phyloP scores from a whole-genome alignment of 2,113 vertebrate species.

The Bubalus kerabau region DNA sequence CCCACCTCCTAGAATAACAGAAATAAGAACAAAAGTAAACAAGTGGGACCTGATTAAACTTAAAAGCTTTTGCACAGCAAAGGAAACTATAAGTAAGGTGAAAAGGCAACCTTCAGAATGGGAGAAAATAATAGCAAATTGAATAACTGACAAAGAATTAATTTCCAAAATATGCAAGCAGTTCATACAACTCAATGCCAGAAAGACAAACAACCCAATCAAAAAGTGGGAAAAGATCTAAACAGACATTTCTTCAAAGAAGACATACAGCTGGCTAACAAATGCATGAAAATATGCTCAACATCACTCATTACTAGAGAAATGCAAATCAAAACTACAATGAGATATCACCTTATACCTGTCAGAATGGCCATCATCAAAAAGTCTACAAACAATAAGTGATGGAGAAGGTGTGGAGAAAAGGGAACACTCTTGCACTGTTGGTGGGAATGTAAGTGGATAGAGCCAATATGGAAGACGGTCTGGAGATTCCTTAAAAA shows the following conservation, averaged over 20 bases:
- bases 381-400: not conserved
- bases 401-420: not conserved
- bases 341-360: not conserved
- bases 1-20: not conserved
- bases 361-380: not conserved
- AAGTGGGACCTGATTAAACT: not conserved
- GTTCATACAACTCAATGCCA: not conserved
- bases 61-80: not conserved
- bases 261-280: not conserved
- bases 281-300: not conserved
- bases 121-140: not conserved
- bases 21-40: not conserved
- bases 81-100: not conserved
- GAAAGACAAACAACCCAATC: not conserved
- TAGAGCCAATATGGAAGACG: not conserved
- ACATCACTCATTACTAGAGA: not conserved
- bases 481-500: not conserved
- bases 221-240: not conserved
- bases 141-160: not conserved
- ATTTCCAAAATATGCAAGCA: not conserved
- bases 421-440: not conserved
- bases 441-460: not conserved
- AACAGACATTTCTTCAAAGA: not conserved
- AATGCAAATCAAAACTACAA: not conserved
- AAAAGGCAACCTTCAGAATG: rapidly evolving